Evolutionary conservation across 2,113 vertebrate genomes (phyloP), one percentile per base, ranked within the genome.

Genomic region (Marcusenius ussheri): DNA sequence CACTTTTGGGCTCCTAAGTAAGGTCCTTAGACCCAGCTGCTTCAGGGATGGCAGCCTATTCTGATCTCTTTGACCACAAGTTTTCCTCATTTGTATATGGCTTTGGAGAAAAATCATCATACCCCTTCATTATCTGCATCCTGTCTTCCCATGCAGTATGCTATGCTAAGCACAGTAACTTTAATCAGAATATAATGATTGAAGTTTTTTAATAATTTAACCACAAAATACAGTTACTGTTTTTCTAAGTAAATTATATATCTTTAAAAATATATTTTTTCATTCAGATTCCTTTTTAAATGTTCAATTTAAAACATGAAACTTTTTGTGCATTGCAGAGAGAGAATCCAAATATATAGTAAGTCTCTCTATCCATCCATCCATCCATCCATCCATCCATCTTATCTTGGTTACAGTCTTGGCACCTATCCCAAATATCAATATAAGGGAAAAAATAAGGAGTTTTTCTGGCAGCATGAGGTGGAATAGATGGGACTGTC

Each of bases 261-360:
- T 17, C 51, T 53, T 19, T 53, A 19, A 17, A 51, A 51, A 35
- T 39, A 13, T 17, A 1, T 77, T 27, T 35, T 77, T 35, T 17
- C 27, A 56, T 56, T 56, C 19, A 7, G 17, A 56, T 24, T 56
- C 51, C 51, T 21, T 56, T 56, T 56, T 56, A 56, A 56, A 56
- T 56, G 53, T 56, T 56, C 53, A 56, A 21, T 24, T 56, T 31
- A 5, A 31, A 17, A 13, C 1, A 4, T 77, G 35, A 35, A 77
- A 83, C 85, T 5, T 89, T 89, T 91, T n/a, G 90, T 86, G 58
- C 83, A 56, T 19, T 86, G 88, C 19, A 56, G 53, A 56, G 19
- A 51, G 10, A 58, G 56, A 58, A 24, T 58, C 21, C 24, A 58
- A 21, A 51, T 51, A 15, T 51, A 51, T 15, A 50, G 11, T 50